Percentiles rank a stretch among this genome's conserved stretches.
Evolutionary conservation across 2,888 invertebrate species (phyloP).

Genomic region (Andrena flavipes): DNA sequence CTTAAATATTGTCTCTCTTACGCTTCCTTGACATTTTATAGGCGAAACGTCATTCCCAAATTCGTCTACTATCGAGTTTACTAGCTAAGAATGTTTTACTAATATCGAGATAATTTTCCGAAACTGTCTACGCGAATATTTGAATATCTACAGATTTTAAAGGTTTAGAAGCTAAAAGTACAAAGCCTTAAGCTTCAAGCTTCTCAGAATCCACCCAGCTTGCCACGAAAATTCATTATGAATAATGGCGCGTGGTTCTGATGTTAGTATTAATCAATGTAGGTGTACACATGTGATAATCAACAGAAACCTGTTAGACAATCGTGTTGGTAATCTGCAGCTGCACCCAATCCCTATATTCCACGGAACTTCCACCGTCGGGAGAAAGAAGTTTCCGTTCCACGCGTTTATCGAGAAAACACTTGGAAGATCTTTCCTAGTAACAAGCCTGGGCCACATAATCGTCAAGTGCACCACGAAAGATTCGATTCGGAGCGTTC

Average conservation of each 20-base stretch:
- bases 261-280: too few relatives aligned
- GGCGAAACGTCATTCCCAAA: slow-evolving; percentile 1
- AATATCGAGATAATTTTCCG: not conserved
- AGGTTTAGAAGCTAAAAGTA: too few relatives aligned
- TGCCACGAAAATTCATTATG: too few relatives aligned
- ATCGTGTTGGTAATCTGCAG: too few relatives aligned
- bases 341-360: not conserved
- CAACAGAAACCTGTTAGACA: too few relatives aligned
- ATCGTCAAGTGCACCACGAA: slow-evolving; percentile 21
- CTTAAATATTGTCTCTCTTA: slow-evolving; percentile 37
- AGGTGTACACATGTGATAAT: too few relatives aligned
- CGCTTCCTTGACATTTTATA: slow-evolving; percentile 12
- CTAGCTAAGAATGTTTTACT: too few relatives aligned
- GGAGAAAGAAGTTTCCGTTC: not conserved
- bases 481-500: slow-evolving; percentile 39
- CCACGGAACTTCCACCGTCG: not conserved
- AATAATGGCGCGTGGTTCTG: too few relatives aligned
- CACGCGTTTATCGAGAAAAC: not conserved
- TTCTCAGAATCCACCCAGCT: too few relatives aligned
- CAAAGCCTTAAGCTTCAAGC: too few relatives aligned
- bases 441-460: slow-evolving; percentile 8
- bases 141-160: too few relatives aligned
- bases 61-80: not conserved
- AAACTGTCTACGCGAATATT: not conserved
- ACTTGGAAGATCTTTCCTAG: not conserved